Evolutionary conservation across 92 coral and sea anemone genomes (phyloP).

Genomic region (Umimayanthus kanabou): DNA sequence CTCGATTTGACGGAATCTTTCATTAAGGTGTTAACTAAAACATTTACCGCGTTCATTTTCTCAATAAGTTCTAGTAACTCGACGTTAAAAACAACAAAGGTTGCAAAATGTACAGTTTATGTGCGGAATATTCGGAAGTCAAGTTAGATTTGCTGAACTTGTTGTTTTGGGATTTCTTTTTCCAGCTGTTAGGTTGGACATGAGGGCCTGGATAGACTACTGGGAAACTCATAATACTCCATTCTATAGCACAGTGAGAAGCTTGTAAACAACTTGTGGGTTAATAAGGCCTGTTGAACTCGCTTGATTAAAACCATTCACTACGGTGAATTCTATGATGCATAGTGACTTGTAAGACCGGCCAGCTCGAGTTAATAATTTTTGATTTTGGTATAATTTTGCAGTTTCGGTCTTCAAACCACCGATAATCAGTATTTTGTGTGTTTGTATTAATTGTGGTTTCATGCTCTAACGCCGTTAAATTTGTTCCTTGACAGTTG

Average conservation of each 20-base stretch:
- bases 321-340: not conserved
- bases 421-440: not conserved
- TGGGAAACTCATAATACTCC: constrained; percentile 4
- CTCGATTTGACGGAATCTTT: too few species aligned
- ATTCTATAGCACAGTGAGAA: constrained; percentile 26
- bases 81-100: not conserved
- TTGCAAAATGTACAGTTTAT: not conserved
- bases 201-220: not conserved
- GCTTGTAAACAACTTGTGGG: not conserved
- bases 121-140: not conserved
- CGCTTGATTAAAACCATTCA: constrained; percentile 24
- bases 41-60: not conserved
- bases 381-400: not conserved
- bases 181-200: constrained; percentile 34
- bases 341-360: not conserved
- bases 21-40: not conserved
- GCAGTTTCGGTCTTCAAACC: too few species aligned
- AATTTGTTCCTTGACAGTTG: constrained; percentile 18
- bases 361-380: not conserved
- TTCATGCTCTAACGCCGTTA: constrained; percentile 14
- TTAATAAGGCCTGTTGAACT: constrained; percentile 12
- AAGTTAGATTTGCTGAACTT: not conserved
- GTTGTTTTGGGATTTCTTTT: not conserved
- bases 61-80: not conserved
- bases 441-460: constrained; percentile 2